Conservation (phyloP, 2,888 invertebrate species). For the Euproctis similis region DNA sequence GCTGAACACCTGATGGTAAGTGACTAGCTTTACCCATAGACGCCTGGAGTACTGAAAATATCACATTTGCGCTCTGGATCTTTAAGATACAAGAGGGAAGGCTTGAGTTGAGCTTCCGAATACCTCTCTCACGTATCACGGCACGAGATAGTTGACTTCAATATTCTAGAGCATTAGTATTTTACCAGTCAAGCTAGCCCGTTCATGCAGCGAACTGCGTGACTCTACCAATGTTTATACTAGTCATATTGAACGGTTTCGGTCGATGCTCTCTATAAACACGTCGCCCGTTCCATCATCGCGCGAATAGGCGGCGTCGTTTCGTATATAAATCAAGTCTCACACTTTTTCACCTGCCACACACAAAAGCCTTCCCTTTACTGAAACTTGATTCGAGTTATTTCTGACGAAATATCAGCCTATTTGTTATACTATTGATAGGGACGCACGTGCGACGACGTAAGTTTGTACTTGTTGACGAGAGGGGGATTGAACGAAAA, state of each 20-base stretch:
- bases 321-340: constrained; percentile 72
- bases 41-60: too few species aligned
- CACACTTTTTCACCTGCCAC: constrained; percentile 76
- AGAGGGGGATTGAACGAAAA: constrained; percentile 70
- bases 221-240: too few species aligned
- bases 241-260: constrained; percentile 68
- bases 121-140: too few species aligned
- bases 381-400: constrained; percentile 75
- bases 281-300: constrained; percentile 72
- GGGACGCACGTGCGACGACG: constrained; percentile 66
- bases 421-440: constrained; percentile 76
- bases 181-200: too few species aligned
- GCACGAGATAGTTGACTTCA: too few species aligned
- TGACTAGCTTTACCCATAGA: too few species aligned
- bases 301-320: constrained; percentile 68
- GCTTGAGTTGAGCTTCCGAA: too few species aligned
- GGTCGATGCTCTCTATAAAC: constrained; percentile 67
- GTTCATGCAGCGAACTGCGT: too few species aligned
- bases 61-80: too few species aligned
- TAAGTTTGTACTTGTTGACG: constrained; percentile 73
- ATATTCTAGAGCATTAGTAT: too few species aligned
- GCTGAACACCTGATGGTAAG: too few species aligned
- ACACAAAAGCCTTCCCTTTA: constrained; percentile 68
- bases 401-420: constrained; percentile 75
- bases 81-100: too few species aligned